Base-by-base conservation (phyloP, 2,888 invertebrate genomes). In the Mimumesa dahlbomi region DNA sequence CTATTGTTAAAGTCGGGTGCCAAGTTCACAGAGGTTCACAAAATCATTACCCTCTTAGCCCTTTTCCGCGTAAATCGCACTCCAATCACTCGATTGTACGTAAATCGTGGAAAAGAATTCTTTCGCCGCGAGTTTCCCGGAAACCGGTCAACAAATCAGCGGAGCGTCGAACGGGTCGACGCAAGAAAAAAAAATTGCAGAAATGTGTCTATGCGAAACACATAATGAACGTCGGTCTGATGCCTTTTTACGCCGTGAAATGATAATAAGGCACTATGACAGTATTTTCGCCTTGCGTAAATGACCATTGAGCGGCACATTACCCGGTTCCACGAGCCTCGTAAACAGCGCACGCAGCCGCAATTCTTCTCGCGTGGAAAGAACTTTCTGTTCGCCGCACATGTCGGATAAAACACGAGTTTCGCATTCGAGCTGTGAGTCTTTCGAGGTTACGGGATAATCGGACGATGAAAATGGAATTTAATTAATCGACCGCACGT, bases 201-300 rank as follows among this genome's bases (percentile, higher is more conserved):
- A 18, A 53, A 14, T 13, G 54, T 22, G 43, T 49, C 13, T 18
- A 40, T 50, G 31, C 43, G 50, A 54, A 45, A 61, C 61, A 31
- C 36, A 18, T 48, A 58, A 68, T 11, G 25, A 52, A 49, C 25
- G 19, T 14, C 25, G 34, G 19, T 16, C 16, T 13, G 45, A 59
- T 31, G 52, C 50, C 48, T 71, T 63, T 68, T 57, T 54, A 14
- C 57, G 38, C 46, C 65, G 45, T 9, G 58, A 69, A 71, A 72
- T 52, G 66, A 66, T 61, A 71, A 61, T 71, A 43, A 66, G 38
- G 22, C 19, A 57, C 21, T 40, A 43, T 25, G 66, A 62, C 53
- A 67, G 50, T 38, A 25, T 73, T 73, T 72, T 67, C 62, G 59
- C 58, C 62, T 73, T 72, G 72, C 71, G 73, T 58, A 72, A 67